A percentile compares a stretch with the other conserved stretches of the same genome.
These are phyloP conservation scores for Andrena hattorfiana DNA, from an alignment of 2,888 invertebrate genomes.

Conservation along the genomic window DNA sequence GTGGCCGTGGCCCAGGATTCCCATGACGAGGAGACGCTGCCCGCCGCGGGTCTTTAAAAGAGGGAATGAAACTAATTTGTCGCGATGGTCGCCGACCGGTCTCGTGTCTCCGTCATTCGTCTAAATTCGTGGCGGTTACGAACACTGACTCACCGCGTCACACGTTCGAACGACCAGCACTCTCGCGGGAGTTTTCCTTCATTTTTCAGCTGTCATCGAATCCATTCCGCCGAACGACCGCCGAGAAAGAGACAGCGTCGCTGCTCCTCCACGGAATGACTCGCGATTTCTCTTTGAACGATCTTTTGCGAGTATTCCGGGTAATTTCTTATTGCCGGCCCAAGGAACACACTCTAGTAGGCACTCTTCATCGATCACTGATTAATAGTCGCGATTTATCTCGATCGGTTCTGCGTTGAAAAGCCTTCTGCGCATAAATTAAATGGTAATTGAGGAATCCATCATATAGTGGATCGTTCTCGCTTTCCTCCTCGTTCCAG, in stretches of 20 bases:
- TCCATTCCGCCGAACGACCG: background rate
- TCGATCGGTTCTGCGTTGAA: background rate
- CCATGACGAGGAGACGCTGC: constrained; percentile 53
- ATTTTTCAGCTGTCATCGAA: constrained; percentile 55
- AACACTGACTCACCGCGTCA: constrained; percentile 17
- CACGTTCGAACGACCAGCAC: constrained; percentile 37
- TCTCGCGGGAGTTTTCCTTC: constrained; percentile 45
- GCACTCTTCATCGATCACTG: background rate
- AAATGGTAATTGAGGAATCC: constrained; percentile 21
- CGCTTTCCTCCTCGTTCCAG: constrained; percentile 2
- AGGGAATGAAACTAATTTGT: constrained; percentile 74
- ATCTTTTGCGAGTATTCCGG: background rate
- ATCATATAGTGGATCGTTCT: constrained; percentile 9
- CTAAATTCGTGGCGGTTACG: constrained; percentile 39
- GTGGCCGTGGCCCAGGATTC: constrained; percentile 38
- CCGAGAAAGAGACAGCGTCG: background rate
- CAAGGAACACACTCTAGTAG: background rate
- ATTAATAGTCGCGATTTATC: constrained; percentile 17
- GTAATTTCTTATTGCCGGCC: background rate
- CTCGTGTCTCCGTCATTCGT: constrained; percentile 35
- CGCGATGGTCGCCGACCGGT: constrained; percentile 53
- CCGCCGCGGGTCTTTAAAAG: constrained; percentile 58
- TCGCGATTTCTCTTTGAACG: background rate
- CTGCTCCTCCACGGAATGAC: constrained; percentile 3
- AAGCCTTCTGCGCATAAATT: background rate